These are phyloP conservation scores for Numenius arquata DNA, from an alignment of 2,113 vertebrate species.

Conservation along the genomic window DNA sequence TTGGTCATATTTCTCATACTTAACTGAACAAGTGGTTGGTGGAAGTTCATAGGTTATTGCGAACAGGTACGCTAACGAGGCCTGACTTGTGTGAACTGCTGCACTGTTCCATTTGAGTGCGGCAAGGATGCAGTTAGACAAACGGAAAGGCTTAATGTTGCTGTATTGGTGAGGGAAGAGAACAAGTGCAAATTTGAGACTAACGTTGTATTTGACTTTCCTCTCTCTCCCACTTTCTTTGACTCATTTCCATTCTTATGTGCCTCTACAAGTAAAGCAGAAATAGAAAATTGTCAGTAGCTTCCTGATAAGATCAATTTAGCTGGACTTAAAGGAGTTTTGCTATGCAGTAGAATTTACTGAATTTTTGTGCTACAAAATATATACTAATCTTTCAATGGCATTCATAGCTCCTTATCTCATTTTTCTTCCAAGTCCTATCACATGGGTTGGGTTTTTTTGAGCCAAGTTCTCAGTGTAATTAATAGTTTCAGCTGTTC, in stretches of 20 bases:
- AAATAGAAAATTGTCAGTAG: fast-evolving
- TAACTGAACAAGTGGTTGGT: background rate
- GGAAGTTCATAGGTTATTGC: background rate
- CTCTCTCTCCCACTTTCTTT: background rate
- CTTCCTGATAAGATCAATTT: background rate
- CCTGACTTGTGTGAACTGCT: background rate
- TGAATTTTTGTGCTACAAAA: background rate
- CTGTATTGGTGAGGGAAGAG: background rate
- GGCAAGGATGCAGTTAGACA: background rate
- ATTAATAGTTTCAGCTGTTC: background rate
- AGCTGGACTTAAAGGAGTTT: background rate
- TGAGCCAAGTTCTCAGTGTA: background rate
- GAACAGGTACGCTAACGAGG: background rate
- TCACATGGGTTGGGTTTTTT: background rate
- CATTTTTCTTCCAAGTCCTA: background rate
- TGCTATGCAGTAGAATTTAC: background rate
- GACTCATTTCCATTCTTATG: background rate
- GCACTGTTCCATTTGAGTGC: background rate
- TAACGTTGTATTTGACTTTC: fast-evolving
- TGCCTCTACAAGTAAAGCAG: background rate
- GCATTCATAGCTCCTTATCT: background rate
- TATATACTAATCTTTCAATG: background rate
- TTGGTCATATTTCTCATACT: fast-evolving
- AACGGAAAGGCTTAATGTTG: no score
- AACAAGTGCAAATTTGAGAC: background rate